Conservation (phyloP, 2,888 invertebrate genomes). For the Agriopis leucophaearia region DNA sequence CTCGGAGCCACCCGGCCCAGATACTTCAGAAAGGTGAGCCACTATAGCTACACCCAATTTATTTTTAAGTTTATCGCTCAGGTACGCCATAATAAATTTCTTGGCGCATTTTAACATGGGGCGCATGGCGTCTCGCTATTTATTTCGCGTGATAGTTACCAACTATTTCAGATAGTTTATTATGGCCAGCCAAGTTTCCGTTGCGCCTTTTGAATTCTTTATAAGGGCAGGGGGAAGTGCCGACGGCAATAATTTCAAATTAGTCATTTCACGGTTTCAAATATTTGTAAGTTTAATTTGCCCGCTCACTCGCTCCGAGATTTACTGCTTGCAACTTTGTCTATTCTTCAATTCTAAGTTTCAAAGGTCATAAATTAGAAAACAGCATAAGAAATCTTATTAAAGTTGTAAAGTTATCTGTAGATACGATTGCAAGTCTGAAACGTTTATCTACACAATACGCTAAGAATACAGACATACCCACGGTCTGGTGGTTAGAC, state of each 20-base stretch:
- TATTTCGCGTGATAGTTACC: slow-evolving; percentile 57
- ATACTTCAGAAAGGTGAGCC: slow-evolving; percentile 46
- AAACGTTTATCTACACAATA: slow-evolving; percentile 26
- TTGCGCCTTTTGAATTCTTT: slow-evolving; percentile 49
- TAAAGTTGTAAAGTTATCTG: slow-evolving; percentile 23
- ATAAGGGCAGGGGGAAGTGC: slow-evolving; percentile 40
- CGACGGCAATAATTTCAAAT: slow-evolving; percentile 45
- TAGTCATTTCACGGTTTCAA: slow-evolving; percentile 46
- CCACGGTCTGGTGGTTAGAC: slow-evolving; percentile 53
- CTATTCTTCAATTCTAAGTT: slow-evolving; percentile 22
- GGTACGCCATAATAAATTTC: slow-evolving; percentile 64
- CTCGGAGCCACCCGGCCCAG: slow-evolving; percentile 44
- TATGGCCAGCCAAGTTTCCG: slow-evolving; percentile 48
- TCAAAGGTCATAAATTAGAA: slow-evolving; percentile 20
- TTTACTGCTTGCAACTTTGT: slow-evolving; percentile 29
- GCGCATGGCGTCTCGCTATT: slow-evolving; percentile 57
- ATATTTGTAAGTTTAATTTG: slow-evolving; percentile 44
- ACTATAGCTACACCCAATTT: slow-evolving; percentile 66
- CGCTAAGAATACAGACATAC: slow-evolving; percentile 26
- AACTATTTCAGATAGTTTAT: slow-evolving; percentile 52
- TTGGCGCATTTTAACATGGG: slow-evolving; percentile 59
- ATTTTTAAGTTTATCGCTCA: slow-evolving; percentile 67
- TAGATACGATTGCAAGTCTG: slow-evolving; percentile 14
- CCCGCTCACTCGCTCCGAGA: slow-evolving; percentile 13
- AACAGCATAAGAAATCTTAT: slow-evolving; percentile 20